Base-by-base conservation (phyloP, 1,140 invertebrate species). In the Eumaeus atala region DNA sequence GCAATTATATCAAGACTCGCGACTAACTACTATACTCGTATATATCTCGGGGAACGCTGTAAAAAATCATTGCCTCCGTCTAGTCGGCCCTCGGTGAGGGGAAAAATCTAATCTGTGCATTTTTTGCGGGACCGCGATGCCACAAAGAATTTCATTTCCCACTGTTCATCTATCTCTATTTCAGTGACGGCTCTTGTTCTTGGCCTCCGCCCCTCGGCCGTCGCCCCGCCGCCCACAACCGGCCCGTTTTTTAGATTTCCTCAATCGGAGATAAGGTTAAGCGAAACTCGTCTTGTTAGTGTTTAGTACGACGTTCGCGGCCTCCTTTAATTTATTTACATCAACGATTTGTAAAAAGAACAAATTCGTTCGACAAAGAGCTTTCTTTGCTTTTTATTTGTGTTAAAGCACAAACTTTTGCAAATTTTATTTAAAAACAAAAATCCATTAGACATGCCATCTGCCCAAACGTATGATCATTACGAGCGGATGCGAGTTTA, bases 101-200 rank as follows among this genome's bases (percentile, higher is more conserved):
- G 84, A 87, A 87, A 85, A 87, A 87, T 88, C 87, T 88, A 88
- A 88, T 88, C 87, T 87, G 82, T 84, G 84, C 83, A 87, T 88
- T 88, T 88, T 88, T 88, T 88, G 84, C 84, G 87, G 76, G 82
- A 84, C 80, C 87, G 84, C 86, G 87, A 85, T 83, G 80, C 84
- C 87, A 87, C 87, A 87, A 88, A 88, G 87, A 88, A 88, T 88
- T 88, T 88, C 87, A 88, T 88, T 88, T 88, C 84, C 85, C 79
- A 85, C 84, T 87, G 82, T 88, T 87, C 87, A 88, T 88, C 84
- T 87, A 87, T 88, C 87, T 88, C 85, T 81, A 85, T 83, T 83
- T 80, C 82, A 84, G 74, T 82, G 81, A 86, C 87, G 83, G 77
- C 81, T 83, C 83, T 82, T 84, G 79, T 85, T 86, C 83, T 84